Conservation (phyloP, 2,113 vertebrate species). For the Corythornis madagascariensis region DNA sequence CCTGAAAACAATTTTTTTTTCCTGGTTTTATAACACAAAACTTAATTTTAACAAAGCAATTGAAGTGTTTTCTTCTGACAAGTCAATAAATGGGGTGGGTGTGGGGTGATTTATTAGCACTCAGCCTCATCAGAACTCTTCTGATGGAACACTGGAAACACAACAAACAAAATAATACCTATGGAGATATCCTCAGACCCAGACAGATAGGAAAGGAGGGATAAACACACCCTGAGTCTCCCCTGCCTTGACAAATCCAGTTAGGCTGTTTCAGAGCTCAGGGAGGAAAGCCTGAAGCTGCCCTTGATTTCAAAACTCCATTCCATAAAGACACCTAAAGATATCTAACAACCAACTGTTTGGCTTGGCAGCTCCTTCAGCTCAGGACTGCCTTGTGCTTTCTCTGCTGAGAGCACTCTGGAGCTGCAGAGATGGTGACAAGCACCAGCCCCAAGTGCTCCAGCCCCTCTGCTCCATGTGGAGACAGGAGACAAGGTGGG, state of each 20-base stretch:
- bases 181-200: background rate
- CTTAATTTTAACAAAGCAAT: too few relatives aligned
- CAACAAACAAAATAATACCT: fast-evolving
- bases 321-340: background rate
- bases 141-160: background rate
- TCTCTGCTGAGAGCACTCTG: background rate
- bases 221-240: fast-evolving
- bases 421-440: fast-evolving
- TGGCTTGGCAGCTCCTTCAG: background rate
- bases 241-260: background rate
- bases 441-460: background rate
- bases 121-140: background rate
- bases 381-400: background rate
- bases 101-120: background rate
- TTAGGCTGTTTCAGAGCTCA: background rate
- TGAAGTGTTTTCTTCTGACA: background rate
- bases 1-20: background rate
- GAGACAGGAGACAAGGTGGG: background rate
- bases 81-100: background rate
- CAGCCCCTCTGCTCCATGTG: fast-evolving
- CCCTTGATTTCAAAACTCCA: background rate
- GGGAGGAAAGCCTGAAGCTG: background rate
- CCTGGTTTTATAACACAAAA: background rate
- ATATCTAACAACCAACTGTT: background rate
- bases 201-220: background rate